phyloP scores from a whole-genome alignment of 2,888 invertebrate genomes.

The Hydropsyche betteni region DNA sequence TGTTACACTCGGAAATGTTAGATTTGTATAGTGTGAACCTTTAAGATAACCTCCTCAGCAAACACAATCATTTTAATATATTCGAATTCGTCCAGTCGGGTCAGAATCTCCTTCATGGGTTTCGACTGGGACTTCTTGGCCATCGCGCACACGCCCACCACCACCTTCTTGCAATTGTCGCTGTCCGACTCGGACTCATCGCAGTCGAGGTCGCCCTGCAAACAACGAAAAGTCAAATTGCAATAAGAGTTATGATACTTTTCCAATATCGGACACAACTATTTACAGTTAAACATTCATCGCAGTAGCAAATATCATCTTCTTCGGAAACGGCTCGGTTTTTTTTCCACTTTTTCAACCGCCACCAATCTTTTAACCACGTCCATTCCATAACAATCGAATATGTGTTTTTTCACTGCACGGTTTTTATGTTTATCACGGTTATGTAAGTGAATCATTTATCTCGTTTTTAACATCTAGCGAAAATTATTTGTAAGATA shows the following conservation, averaged over 20 bases:
- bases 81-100: slow-evolving; percentile 94
- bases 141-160: slow-evolving; percentile 99
- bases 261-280: slow-evolving; percentile 1
- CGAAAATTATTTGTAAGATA: too few relatives aligned
- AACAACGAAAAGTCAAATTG: slow-evolving; percentile 40
- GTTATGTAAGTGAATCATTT: too few relatives aligned
- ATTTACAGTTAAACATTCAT: slow-evolving; percentile 68
- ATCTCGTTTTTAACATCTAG: too few relatives aligned
- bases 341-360: slow-evolving; percentile 74
- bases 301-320: slow-evolving; percentile 80
- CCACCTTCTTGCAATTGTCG: slow-evolving; percentile 86
- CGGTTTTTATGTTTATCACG: too few relatives aligned
- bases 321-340: slow-evolving; percentile 61
- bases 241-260: slow-evolving; percentile 39
- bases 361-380: slow-evolving; percentile 85
- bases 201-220: slow-evolving; percentile 79
- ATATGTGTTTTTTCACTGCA: too few relatives aligned
- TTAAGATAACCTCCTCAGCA: slow-evolving; percentile 94
- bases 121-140: slow-evolving; percentile 98
- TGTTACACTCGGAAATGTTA: slow-evolving; percentile 63
- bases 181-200: slow-evolving; percentile 71
- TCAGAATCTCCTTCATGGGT: slow-evolving; percentile 99
- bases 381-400: slow-evolving; percentile 74
- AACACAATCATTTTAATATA: slow-evolving; percentile 95
- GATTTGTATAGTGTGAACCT: slow-evolving; percentile 70